Percentiles rank a stretch among this genome's conserved stretches.
phyloP scores from a whole-genome alignment of 2,888 invertebrate genomes.

The Clanis bilineata region DNA sequence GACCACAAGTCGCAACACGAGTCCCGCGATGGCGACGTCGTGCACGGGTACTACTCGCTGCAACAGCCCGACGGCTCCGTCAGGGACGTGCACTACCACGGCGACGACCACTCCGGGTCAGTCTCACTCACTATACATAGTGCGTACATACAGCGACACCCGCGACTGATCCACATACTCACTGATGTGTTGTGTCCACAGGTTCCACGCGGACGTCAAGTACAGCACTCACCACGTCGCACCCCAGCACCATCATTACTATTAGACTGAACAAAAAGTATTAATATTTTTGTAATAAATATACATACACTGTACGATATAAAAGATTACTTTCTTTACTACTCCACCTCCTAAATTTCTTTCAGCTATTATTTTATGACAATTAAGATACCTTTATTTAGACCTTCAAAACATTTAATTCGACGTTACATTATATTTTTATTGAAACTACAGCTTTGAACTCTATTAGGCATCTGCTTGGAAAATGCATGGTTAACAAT shows the following conservation, averaged over 20 bases:
- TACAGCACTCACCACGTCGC: constrained; percentile 31
- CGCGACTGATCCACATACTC: not conserved
- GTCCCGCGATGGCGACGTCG: constrained; percentile 52
- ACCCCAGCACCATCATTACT: constrained; percentile 26
- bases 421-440: too few relatives aligned
- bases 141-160: not conserved
- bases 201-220: constrained; percentile 36
- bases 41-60: constrained; percentile 30
- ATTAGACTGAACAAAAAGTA: not conserved
- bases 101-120: constrained; percentile 37
- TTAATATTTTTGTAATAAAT: not conserved
- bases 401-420: too few relatives aligned
- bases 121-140: constrained; percentile 15
- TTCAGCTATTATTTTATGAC: too few relatives aligned
- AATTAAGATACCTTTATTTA: too few relatives aligned
- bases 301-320: not conserved
- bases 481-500: too few relatives aligned
- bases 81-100: constrained; percentile 31
- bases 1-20: constrained; percentile 62
- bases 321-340: too few relatives aligned
- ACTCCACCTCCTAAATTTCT: too few relatives aligned
- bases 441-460: too few relatives aligned
- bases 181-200: constrained; percentile 20
- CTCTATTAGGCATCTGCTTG: too few relatives aligned
- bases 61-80: constrained; percentile 33